phyloP scores from a whole-genome alignment of 2,797 vertebrate species.

The Mormyrus proboscirostris region DNA sequence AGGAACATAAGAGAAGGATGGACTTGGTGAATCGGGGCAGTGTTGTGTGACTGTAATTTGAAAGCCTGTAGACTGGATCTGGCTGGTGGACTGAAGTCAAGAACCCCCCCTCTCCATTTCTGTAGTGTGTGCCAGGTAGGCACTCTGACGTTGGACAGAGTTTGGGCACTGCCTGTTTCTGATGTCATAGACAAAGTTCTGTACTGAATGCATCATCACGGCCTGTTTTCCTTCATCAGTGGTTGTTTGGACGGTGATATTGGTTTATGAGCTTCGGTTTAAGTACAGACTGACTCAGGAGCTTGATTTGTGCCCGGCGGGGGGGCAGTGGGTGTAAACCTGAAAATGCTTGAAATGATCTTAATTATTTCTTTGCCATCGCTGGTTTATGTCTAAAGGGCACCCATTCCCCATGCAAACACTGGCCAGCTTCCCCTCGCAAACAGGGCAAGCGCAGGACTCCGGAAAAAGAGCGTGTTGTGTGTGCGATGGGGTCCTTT shows the following conservation, averaged over 20 bases:
- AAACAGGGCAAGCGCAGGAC: not conserved
- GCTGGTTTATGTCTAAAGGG: not conserved
- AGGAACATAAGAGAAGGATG: not conserved
- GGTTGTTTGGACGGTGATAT: conserved; percentile 6
- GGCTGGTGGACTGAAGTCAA: not conserved
- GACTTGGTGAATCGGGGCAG: not conserved
- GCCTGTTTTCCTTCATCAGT: not conserved
- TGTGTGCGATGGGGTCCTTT: not conserved
- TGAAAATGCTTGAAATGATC: not conserved
- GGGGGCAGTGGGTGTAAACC: not conserved
- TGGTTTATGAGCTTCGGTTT: not conserved
- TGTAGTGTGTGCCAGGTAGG: not conserved
- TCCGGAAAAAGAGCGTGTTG: not conserved
- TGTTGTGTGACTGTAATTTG: not conserved
- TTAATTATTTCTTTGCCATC: conserved; percentile 14
- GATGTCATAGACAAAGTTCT: not conserved
- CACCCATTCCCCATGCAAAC: not conserved
- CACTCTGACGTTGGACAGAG: not conserved
- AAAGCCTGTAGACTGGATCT: not conserved
- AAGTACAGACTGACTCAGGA: not conserved
- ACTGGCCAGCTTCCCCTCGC: not conserved
- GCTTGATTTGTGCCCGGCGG: not conserved
- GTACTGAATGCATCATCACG: not conserved
- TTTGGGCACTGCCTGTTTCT: conserved; percentile 12
- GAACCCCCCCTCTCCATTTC: not conserved